These are phyloP conservation scores for Antigone vipio DNA, from an alignment of 2,113 vertebrate genomes.

Conservation along the genomic window DNA sequence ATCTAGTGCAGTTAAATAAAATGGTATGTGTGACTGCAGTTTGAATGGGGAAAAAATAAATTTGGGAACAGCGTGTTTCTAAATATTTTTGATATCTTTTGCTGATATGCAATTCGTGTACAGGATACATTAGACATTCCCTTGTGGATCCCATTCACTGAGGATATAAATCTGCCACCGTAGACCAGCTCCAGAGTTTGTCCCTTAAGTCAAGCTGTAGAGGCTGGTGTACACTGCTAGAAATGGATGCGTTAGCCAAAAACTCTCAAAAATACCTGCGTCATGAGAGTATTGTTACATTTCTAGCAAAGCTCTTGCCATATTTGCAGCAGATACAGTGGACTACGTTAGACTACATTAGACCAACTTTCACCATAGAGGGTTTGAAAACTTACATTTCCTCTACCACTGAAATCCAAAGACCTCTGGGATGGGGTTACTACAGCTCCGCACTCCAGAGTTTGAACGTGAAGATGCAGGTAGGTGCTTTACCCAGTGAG, in stretches of 20 bases:
- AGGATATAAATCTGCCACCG: not conserved
- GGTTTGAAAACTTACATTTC: not conserved
- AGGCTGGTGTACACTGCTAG: not conserved
- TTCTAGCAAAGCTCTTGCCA: not conserved
- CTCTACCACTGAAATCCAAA: not conserved
- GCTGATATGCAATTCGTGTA: not conserved
- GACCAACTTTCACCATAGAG: not conserved
- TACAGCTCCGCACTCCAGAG: not conserved
- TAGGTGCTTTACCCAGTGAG: not conserved
- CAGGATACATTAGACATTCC: not conserved
- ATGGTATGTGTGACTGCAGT: not conserved
- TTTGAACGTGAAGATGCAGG: not conserved
- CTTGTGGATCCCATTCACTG: not conserved
- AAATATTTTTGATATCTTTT: not conserved
- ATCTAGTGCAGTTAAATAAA: not conserved
- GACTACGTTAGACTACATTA: not conserved
- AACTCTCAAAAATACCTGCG: not conserved
- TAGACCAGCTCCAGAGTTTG: not conserved
- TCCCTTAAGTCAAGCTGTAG: not conserved
- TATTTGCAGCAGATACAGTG: not conserved
- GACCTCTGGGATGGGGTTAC: not conserved
- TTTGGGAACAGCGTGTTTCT: not conserved
- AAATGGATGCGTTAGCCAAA: not conserved
- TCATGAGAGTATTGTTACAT: not conserved
- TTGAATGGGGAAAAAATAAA: not conserved